phyloP scores from a whole-genome alignment of 2,113 vertebrate species.

The Oostethus manadensis region DNA sequence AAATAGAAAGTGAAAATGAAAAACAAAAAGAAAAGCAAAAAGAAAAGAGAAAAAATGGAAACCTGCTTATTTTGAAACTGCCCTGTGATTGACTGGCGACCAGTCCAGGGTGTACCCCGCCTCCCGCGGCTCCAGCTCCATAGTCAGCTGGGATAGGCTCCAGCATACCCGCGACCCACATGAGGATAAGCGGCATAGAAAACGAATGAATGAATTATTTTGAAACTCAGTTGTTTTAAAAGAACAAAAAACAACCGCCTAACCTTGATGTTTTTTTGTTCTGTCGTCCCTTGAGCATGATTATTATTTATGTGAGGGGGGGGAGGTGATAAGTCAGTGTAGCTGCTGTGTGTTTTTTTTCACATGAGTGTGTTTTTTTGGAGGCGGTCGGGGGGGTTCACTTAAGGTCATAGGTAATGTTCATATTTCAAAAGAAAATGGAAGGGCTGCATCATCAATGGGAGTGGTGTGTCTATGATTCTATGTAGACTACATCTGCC shows the following conservation, averaged over 20 bases:
- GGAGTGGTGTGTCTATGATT: slow-evolving; percentile 40
- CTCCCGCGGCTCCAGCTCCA: too few relatives aligned
- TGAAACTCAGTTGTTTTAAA: background rate
- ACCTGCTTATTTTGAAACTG: too few relatives aligned
- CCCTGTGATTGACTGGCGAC: too few relatives aligned
- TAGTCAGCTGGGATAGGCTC: too few relatives aligned
- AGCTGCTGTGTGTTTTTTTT: slow-evolving; percentile 30
- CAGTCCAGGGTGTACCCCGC: too few relatives aligned
- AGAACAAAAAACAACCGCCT: background rate
- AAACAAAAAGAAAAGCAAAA: too few relatives aligned
- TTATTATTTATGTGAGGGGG: slow-evolving; percentile 4
- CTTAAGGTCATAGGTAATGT: slow-evolving; percentile 38
- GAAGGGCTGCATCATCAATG: too few relatives aligned
- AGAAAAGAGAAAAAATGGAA: too few relatives aligned
- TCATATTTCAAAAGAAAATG: slow-evolving; percentile 25
- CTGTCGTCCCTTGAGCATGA: slow-evolving; percentile 12
- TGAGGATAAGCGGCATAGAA: too few relatives aligned
- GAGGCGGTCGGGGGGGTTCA: background rate
- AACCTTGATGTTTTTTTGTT: background rate
- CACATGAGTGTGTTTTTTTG: slow-evolving; percentile 23
- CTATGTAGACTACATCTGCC: slow-evolving; percentile 36
- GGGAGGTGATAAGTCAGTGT: slow-evolving; percentile 30
- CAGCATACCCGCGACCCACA: too few relatives aligned
- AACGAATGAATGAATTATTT: too few relatives aligned
- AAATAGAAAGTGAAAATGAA: too few relatives aligned